Evolutionary conservation across 1,140 invertebrate species (phyloP), one percentile per base, ranked within the genome.

Genomic region (Gerris buenoi): DNA sequence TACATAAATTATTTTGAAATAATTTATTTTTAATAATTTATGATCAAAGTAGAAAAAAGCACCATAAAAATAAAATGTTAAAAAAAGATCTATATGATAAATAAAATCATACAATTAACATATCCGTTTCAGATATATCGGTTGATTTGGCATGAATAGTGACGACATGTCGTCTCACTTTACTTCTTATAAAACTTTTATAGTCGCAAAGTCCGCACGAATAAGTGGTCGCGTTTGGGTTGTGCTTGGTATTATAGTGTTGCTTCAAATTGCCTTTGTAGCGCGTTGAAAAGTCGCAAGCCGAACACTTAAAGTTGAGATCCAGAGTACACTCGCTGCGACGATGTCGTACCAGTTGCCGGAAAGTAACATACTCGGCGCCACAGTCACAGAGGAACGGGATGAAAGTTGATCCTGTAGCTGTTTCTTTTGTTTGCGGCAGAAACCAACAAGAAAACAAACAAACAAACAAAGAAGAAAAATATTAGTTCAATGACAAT

Each of bases 161-260:
- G 5, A 5, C 58, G 5, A 60, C 23, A 25, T 60, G 58, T 22
- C 58, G 5, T 5, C 58, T 15, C 3, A 60, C 58, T 60, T 25
- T 60, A 22, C 58, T 60, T 60, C 22, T 60, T 5, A 60, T 60
- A 22, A 25, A 25, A 60, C 58, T 60, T 22, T 15, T 22, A 22
- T 60, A 60, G 5, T 60, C 10, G 23, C 58, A 60, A 3, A 15
- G 5, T 13, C 10, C 23, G 23, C 58, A 60, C 22, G 15, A 22
- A 25, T 60, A 60, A 14, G 15, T 5, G 10, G 5, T 22, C 10
- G 58, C 15, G 22, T 60, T 25, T 14, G 58, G 58, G 22, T 60
- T 25, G 68, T 79, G 82, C 58, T 78, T 79, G 14, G 75, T 76
- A 26, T 77, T 80, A 61, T 78, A 68, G 66, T 82, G 81, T 27